Evolutionary conservation across 2,888 invertebrate genomes (phyloP), one percentile per base, ranked within the genome.

Genomic region (Calameuta filiformis): DNA sequence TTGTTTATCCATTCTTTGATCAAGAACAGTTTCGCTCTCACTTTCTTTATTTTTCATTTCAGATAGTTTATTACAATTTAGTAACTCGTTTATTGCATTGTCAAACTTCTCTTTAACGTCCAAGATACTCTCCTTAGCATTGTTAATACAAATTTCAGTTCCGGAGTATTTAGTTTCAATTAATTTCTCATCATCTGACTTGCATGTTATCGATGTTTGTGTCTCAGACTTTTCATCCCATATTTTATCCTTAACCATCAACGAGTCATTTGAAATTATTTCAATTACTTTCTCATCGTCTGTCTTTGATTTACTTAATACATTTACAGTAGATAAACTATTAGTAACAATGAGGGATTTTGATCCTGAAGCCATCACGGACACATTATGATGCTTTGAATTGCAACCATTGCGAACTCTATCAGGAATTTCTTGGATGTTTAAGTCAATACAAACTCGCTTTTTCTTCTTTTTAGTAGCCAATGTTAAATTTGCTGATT

Each of bases 211-310:
- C 1, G 87, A 89, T 30, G 73, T 76, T 80, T 79, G 79, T 79
- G 1, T 12, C 4, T 71, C 33, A 31, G 31, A 75, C 73, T 33
- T 77, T 74, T 1, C 71, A 77, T 68, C 68, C 69, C 75, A 74
- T 77, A 37, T 40, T 79, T 80, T 11, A 35, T 77, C 75, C 12
- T 23, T 69, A 37, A 35, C 12, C 56, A 56, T 56, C 23, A 35
- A 69, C 33, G 69, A 35, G 1, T 75, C 75, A 30, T 40, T 75
- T 15, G 75, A 80, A 56, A 85, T 85, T 35, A 85, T 89, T 69
- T 88, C 88, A 69, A 87, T 84, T 0, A 88, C 80, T 75, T 89
- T 89, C 37, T 89, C 89, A 69, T 89, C 88, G 37, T 89, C 89
- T 0, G 88, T 88, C 77, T 89, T 89, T 1, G 87, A 89, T 76